Evolutionary conservation across 2,888 invertebrate genomes (phyloP).

Genomic region (Platynereis dumerilii): DNA sequence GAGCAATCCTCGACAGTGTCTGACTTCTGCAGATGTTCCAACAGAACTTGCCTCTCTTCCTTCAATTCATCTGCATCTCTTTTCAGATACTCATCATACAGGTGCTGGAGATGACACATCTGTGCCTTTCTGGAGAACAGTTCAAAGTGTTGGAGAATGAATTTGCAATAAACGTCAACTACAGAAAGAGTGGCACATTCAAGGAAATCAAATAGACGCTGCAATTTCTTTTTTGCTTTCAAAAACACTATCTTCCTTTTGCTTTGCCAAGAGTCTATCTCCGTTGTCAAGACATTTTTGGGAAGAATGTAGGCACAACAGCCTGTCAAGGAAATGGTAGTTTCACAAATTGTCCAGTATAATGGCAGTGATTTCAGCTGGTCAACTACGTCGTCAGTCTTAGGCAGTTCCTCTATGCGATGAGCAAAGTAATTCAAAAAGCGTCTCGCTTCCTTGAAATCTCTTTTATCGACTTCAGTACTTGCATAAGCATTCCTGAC

Average conservation of each 20-base stretch:
- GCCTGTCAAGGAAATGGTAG: slow-evolving; percentile 28
- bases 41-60: slow-evolving; percentile 27
- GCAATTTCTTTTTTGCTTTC: slow-evolving; percentile 26
- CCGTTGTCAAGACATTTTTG: slow-evolving; percentile 33
- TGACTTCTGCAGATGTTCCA: slow-evolving; percentile 29
- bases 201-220: slow-evolving; percentile 32
- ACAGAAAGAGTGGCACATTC: slow-evolving; percentile 33
- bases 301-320: slow-evolving; percentile 37
- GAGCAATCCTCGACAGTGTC: slow-evolving; percentile 35
- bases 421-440: slow-evolving; percentile 33
- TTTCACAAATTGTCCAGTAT: slow-evolving; percentile 32
- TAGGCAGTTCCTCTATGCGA: slow-evolving; percentile 22
- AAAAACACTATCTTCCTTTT: slow-evolving; percentile 36
- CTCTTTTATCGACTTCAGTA: slow-evolving; percentile 15
- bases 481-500: no score
- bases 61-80: slow-evolving; percentile 10
- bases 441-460: slow-evolving; percentile 17
- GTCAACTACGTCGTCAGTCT: slow-evolving; percentile 18
- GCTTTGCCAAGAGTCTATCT: slow-evolving; percentile 38
- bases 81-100: slow-evolving; percentile 32
- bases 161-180: slow-evolving; percentile 39
- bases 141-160: slow-evolving; percentile 41
- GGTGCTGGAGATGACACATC: slow-evolving; percentile 33
- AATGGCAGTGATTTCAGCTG: slow-evolving; percentile 31
- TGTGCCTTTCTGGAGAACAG: slow-evolving; percentile 33